Base-by-base conservation (phyloP, 2,888 invertebrate genomes). In the Disparrhopalites patrizii region DNA sequence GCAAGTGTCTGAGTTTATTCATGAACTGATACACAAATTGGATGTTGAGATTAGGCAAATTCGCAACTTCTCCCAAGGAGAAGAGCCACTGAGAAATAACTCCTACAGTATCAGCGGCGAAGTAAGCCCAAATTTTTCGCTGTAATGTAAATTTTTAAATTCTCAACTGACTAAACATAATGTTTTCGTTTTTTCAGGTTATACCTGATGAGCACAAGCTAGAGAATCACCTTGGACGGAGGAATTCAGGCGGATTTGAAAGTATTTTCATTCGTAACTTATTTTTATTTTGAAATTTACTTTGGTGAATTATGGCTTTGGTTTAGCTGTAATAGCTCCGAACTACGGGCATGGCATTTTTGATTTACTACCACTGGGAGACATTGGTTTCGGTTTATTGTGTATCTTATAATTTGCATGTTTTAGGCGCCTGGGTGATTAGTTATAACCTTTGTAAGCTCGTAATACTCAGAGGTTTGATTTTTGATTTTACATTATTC, bases 401-500 rank as follows among this genome's bases (percentile, higher is more conserved):
- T 47, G 56, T 33, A n/a, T 55, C 65, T 65, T 64, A 67, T 67
- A 62, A 56, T 67, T 50, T 68, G 55, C 67, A 65, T 67, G 66
- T 66, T 68, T 57, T 69, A 68, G 68, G 70, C 69, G 67, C 66
- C 69, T 69, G 73, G 69, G 69, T 70, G 57, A 65, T 70, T 67
- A 70, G 67, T 63, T 75, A 67, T 73, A 60, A 61, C 66, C 61
- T 62, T 25, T 73, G 72, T 70, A 75, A 75, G 65, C 67, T 72
- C 69, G 65, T 70, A 54, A 73, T 75, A 51, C 56, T 75, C 47
- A 70, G 69, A 75, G 74, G 74, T 75, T 73, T 71, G 72, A 67
- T 60, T 58, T 51, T 33, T 31, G 13, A 27, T 25, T 20, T n/a
- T n/a, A n/a, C n/a, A n/a, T n/a, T n/a, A n/a, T n/a, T n/a, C n/a